Base-by-base conservation (phyloP, 1,140 invertebrate species). In the Drosophila tsacasi region DNA sequence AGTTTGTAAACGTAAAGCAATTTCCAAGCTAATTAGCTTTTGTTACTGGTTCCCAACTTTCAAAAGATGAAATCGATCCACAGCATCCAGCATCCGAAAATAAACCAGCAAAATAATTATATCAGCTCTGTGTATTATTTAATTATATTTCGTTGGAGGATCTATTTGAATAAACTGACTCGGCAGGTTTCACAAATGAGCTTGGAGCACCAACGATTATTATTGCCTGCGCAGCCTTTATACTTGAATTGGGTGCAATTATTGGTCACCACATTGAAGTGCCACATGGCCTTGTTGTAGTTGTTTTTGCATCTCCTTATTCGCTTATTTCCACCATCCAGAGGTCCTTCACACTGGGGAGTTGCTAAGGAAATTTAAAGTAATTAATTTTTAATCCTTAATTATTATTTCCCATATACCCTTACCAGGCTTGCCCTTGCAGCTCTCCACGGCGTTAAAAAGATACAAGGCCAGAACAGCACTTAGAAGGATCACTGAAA, bases 41-140 rank as follows among this genome's bases (percentile, higher is more conserved):
- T 73, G 68, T 74, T 73, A 72, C 67, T 52, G 68, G 55, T 61
- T 49, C 27, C 57, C 71, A 49, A 74, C 42, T 50, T 71, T 71
- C 37, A 68, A 68, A 71, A 58, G 50, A 61, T 50, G 44, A 42
- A 61, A 73, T 69, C 65, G 64, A 68, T 47, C 35, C 42, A 23
- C 19, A 60, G 19, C 46, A 40, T 37, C 32, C 37, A 57, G 42
- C 12, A 46, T 63, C 59, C 23, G 42, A 39, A 57, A 74, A 74
- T 74, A 74, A 74, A 74, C 55, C 68, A 73, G 55, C 30, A 50
- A 73, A 42, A 74, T 73, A 61, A 73, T 73, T 72, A 30, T 21
- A 40, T 40, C 0, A 19, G 5, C 10, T 12, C 12, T 12, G 8
- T 32, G 44, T n/a, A 17, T 25, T 27, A 37, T 44, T 64, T 66